A percentile compares a stretch with the other conserved stretches of the same genome.
These are phyloP conservation scores for Phallusia fumigata DNA, from an alignment of 23 tunicate genomes.

Conservation along the genomic window DNA sequence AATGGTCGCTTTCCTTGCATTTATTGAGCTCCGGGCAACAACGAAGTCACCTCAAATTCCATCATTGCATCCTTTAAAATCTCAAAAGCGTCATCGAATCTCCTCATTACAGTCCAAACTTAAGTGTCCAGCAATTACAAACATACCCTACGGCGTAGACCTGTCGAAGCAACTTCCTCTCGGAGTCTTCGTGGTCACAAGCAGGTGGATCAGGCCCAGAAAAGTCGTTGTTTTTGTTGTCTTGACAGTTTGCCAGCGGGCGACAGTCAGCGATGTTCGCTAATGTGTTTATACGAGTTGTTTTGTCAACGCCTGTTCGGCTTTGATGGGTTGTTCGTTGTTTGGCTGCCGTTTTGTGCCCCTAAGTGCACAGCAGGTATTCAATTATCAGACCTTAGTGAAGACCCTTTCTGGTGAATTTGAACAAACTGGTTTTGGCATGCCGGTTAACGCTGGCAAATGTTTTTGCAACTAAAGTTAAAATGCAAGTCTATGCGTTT, in stretches of 20 bases:
- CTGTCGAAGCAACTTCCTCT: background rate
- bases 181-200: background rate
- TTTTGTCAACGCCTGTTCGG: background rate
- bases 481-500: no score
- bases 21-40: background rate
- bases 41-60: background rate
- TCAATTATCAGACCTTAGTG: no score
- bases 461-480: no score
- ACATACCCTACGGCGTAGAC: background rate
- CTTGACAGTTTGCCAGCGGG: background rate
- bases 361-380: background rate
- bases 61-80: background rate
- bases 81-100: background rate
- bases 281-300: background rate
- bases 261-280: background rate
- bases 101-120: background rate
- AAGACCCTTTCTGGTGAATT: no score
- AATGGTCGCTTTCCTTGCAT: no score
- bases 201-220: background rate
- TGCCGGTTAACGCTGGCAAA: no score
- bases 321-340: background rate
- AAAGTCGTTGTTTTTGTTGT: background rate
- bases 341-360: background rate
- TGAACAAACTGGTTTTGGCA: no score
- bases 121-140: conserved; percentile 2